Evolutionary conservation across 1,140 invertebrate genomes (phyloP).

Genomic region (Bombus impatiens): DNA sequence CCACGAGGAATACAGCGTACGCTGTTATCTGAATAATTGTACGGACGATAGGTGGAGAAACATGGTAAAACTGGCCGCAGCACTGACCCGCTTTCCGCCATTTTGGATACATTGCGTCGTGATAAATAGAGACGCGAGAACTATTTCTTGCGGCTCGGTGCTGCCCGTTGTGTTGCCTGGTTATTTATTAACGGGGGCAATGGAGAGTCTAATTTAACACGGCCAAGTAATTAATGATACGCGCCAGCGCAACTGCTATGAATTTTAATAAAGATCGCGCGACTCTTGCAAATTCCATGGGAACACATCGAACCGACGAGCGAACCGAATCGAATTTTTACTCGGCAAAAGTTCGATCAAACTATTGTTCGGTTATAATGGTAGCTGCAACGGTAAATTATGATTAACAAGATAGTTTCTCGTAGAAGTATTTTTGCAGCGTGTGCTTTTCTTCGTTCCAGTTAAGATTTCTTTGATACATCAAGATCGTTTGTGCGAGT

Average conservation of each 20-base stretch:
- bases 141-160: conserved; percentile 14
- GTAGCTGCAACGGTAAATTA: neutral
- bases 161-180: conserved; percentile 3
- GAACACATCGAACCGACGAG: neutral
- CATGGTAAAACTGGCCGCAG: neutral
- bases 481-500: neutral
- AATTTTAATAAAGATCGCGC: conserved; percentile 40
- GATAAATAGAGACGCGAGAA: conserved; percentile 35
- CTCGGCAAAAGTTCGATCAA: neutral
- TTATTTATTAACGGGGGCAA: conserved; percentile 36
- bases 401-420: neutral
- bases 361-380: neutral
- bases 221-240: conserved; percentile 26
- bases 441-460: too few relatives aligned
- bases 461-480: neutral
- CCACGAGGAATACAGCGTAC: neutral
- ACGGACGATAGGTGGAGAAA: neutral
- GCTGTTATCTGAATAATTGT: neutral
- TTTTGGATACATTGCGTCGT: neutral
- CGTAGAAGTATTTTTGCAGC: neutral
- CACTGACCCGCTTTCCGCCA: neutral
- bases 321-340: neutral
- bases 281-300: neutral
- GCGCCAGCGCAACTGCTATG: neutral
- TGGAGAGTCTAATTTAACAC: conserved; percentile 11